Base-by-base conservation (phyloP, 2,797 vertebrate species). In the Sphenopsis melanotis region DNA sequence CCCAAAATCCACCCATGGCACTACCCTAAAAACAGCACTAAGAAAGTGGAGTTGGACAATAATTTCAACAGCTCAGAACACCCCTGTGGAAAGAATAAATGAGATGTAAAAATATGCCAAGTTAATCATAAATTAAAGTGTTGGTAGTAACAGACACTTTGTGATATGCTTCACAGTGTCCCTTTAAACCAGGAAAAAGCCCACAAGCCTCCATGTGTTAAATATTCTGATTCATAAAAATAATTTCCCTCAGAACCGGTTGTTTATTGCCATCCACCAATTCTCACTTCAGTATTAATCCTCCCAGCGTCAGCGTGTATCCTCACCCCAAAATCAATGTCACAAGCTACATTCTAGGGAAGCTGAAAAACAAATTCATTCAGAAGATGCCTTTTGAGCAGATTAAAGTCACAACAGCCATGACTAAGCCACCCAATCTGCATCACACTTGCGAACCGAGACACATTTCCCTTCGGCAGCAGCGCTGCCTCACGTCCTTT, bases 51-150 rank as follows among this genome's bases (percentile, higher is more conserved):
- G 52, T 18, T 83, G 50, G 64, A 36, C 85, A 82, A 34, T 60
- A 64, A 83, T 60, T 84, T 81, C 65, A 89, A 52, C 7, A 15
- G 49, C 37, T 82, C 65, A 66, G 72, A 91, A 86, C 47, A 86
- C 18, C 32, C 52, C 44, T 13, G 1, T 29, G 37, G 29, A 94
- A 91, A 53, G 66, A 84, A 65, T 72, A 88, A 92, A 92, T 65
- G 55, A 95, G 64, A 97, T 93, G 91, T 75, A 94, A 94, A 95
- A 93, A 90, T 90, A 96, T 94, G 88, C 90, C 37, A 44, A 86
- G 83, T 84, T 96, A 78, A 96, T 85, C 3, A 94, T 88, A 93
- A 90, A 93, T 91, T 52, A 70, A 71, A 59, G 37, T 88, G 95
- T 39, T 88, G 56, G 64, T 94, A 94, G 89, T 93, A 93, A 91